Evolutionary conservation across 2,113 vertebrate species (phyloP), one percentile per base, ranked within the genome.

Genomic region (Cephalopholis sonnerati): DNA sequence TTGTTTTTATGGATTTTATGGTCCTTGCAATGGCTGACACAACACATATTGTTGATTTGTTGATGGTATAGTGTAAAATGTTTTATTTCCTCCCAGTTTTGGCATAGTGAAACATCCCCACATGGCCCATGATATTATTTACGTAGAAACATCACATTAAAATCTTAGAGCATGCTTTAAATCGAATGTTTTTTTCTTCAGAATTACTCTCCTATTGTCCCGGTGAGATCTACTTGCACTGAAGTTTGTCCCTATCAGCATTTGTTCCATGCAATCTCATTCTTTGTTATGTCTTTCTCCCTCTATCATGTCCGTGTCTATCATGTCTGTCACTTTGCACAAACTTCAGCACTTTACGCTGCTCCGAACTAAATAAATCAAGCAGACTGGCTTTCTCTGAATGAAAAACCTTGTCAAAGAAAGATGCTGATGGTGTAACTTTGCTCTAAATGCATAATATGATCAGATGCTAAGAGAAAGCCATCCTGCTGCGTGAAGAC

Each of bases 401-500:
- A 66, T 62, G 17, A 18, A 59, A 69, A 64, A 63, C n/a, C 51
- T 51, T 51, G 79, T 50, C 11, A 32, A 8, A 58, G 8, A 50
- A 69, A 53, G 12, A 67, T 58, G 81, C 77, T 68, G 67, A 84
- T 22, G 63, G 6, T 29, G n/a, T 17, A n/a, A 41, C 17, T 63
- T 25, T 62, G 32, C 39, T 74, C 16, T 67, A 15, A 64, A 55
- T 58, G 48, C 22, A 54, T 53, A 17, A 59, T 74, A 29, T 46
- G 22, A 54, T 51, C 32, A 46, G 53, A 74, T 81, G 79, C 41
- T 32, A 29, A 20, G 27, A 51, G 41, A 44, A 55, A 50, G 36
- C 6, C 22, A 55, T 48, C 48, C 25, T 50, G 25, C n/a, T 55
- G 32, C 12, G 54, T 7, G 2, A 63, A 63, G 63, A 24, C 68